Conservation (phyloP, 1,140 invertebrate genomes). For the Vanessa tameamea region DNA sequence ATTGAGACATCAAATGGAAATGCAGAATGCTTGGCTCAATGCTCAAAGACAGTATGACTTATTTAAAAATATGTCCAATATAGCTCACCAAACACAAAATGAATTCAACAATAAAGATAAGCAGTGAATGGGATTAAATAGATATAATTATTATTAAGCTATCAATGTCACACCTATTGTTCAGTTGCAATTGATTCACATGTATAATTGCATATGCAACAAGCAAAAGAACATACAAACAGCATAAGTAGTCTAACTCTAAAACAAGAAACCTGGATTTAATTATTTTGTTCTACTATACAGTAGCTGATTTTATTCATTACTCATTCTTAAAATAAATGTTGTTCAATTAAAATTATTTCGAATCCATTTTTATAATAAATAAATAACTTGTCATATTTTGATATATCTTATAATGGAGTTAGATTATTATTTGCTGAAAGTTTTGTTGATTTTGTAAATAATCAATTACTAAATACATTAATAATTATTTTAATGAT, state of each 20-base stretch:
- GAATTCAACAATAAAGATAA: conserved; percentile 72
- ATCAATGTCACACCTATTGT: conserved; percentile 9
- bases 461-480: not conserved
- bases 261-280: no score
- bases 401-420: not conserved
- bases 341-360: no score
- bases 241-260: not conserved
- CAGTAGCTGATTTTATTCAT: not conserved
- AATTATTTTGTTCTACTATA: not conserved
- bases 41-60: conserved; percentile 67
- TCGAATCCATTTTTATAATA: not conserved
- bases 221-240: not conserved
- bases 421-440: conserved; percentile 15
- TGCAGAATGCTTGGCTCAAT: conserved; percentile 66
- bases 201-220: not conserved
- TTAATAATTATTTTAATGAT: not conserved
- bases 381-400: conserved; percentile 1
- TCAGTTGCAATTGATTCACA: conserved; percentile 3
- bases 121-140: conserved; percentile 35
- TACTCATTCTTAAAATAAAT: not conserved
- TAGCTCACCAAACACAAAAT: conserved; percentile 62
- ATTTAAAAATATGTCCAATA: conserved; percentile 67
- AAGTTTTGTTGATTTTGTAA: conserved; percentile 1
- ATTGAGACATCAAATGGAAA: conserved; percentile 67
- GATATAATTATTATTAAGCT: not conserved